Evolutionary conservation across 1,140 invertebrate genomes (phyloP), one percentile per base, ranked within the genome.

Genomic region (Heliothis virescens): DNA sequence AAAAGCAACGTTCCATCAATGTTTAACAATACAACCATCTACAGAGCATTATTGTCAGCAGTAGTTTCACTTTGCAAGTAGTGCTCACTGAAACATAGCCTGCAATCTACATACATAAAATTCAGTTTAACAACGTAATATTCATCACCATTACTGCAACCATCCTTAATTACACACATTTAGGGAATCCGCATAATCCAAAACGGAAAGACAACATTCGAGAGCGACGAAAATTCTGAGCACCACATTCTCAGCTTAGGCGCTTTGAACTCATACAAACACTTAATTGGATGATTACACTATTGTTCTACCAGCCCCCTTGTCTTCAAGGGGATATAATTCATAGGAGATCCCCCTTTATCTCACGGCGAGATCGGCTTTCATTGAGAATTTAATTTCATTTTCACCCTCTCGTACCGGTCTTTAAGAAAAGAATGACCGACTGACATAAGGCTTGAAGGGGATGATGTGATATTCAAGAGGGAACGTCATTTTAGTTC

Each of bases 321-420:
- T 81, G 88, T 88, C 81, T 85, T 91, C 85, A 89, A 87, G 85
- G 84, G 87, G 83, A 85, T 85, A 93, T 93, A 89, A 93, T 91
- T 94, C 92, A 94, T 93, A 93, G 89, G 84, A 82, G 85, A 89
- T 89, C 89, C 74, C 90, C 89, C 89, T 90, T 91, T 89, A 91
- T 87, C 85, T 87, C 85, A 91, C 88, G 80, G 82, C 79, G 79
- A 85, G 87, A 89, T 89, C 84, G 83, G 89, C 90, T 90, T 94
- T 93, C 90, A 92, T 91, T 91, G 85, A 90, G 91, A 93, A 93
- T 94, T 94, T 94, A 94, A 94, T 94, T 93, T 94, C 90, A 92
- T 93, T 91, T 91, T 90, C 92, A 92, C 93, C 93, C 92, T 89
- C 87, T 89, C 71, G 50, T 71, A 71, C 63, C 79, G 82, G 87